These are phyloP conservation scores for Candidula unifasciata DNA, from an alignment of 2,888 invertebrate species.

Conservation along the genomic window DNA sequence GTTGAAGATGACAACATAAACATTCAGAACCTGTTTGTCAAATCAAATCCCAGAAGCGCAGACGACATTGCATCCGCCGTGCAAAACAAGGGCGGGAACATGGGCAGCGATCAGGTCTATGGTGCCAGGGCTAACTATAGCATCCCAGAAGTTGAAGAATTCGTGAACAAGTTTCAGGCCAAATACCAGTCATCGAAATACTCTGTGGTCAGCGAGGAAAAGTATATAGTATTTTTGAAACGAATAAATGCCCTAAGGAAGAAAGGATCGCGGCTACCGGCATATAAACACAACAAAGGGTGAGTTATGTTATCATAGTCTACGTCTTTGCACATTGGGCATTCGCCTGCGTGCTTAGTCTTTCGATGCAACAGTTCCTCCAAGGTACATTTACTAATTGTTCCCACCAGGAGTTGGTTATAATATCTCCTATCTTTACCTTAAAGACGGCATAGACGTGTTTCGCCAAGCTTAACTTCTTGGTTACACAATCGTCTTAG, in stretches of 20 bases:
- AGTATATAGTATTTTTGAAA: constrained; percentile 14
- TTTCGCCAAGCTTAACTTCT: too few relatives aligned
- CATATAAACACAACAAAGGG: constrained; percentile 37
- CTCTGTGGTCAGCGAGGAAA: not conserved
- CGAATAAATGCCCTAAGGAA: not conserved
- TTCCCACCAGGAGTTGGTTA: too few relatives aligned
- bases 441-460: too few relatives aligned
- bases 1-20: not conserved
- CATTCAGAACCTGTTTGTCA: not conserved
- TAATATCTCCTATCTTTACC: too few relatives aligned
- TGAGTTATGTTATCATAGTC: constrained; percentile 22
- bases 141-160: constrained; percentile 42
- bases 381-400: too few relatives aligned
- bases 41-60: constrained; percentile 1
- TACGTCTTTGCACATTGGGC: too few relatives aligned
- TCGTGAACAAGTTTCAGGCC: constrained; percentile 22
- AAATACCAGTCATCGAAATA: constrained; percentile 25
- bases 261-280: constrained; percentile 29
- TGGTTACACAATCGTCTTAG: too few relatives aligned
- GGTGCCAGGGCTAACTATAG: constrained; percentile 41
- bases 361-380: too few relatives aligned
- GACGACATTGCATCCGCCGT: not conserved
- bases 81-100: not conserved
- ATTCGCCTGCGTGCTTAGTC: too few relatives aligned
- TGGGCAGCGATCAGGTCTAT: not conserved